These are phyloP conservation scores for Cheiracanthium punctorium DNA, from an alignment of 2,888 invertebrate species.

Conservation along the genomic window DNA sequence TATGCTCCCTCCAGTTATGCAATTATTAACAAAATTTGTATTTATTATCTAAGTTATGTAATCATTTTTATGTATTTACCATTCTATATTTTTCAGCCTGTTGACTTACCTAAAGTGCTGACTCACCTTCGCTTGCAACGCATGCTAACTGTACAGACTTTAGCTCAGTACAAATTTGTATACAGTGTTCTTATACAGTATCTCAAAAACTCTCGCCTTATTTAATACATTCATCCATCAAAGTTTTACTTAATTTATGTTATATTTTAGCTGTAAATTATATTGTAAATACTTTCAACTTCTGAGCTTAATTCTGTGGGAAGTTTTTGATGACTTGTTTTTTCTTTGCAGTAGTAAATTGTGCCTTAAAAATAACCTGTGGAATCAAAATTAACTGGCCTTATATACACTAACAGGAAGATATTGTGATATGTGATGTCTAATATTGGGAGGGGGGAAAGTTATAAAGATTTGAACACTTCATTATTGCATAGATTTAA, in stretches of 20 bases:
- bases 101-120: slow-evolving; percentile 89
- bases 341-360: not conserved
- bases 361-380: slow-evolving; percentile 10
- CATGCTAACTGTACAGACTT: slow-evolving; percentile 90
- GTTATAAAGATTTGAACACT: too few species aligned
- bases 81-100: slow-evolving; percentile 71
- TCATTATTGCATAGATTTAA: too few species aligned
- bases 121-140: slow-evolving; percentile 89
- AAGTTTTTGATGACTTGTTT: not conserved
- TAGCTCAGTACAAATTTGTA: slow-evolving; percentile 92
- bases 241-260: not conserved
- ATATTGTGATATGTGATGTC: too few species aligned
- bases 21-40: not conserved
- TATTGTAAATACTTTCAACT: slow-evolving; percentile 16
- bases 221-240: slow-evolving; percentile 78
- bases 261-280: slow-evolving; percentile 13
- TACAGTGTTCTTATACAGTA: slow-evolving; percentile 90
- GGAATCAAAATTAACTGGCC: too few species aligned
- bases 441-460: too few species aligned
- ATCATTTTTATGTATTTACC: not conserved
- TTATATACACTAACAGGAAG: too few species aligned
- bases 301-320: slow-evolving; percentile 17
- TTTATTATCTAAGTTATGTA: not conserved
- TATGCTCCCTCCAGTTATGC: not conserved
- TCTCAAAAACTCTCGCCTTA: slow-evolving; percentile 89